Conservation (phyloP, 2,888 invertebrate species). For the Chaetogeoica ovagalla region DNA sequence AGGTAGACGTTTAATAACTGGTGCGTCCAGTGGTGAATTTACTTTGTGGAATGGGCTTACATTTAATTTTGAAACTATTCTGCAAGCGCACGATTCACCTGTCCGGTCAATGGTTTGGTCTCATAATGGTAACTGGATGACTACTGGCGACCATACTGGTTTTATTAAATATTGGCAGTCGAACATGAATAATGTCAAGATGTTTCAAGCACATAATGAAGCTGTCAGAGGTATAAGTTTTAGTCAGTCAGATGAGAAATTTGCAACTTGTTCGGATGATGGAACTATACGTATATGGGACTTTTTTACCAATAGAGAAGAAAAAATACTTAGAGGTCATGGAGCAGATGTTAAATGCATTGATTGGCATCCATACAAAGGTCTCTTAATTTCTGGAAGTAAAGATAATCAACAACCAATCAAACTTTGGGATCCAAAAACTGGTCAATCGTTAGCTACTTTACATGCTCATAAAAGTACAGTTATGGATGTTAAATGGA, state of each 20-base stretch:
- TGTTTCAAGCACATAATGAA: constrained; percentile 99
- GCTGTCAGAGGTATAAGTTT: constrained; percentile 99
- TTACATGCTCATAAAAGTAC: constrained; percentile 99
- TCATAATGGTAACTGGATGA: constrained; percentile 99
- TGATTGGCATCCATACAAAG: constrained; percentile 99
- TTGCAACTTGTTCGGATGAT: constrained; percentile 99
- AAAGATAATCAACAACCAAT: constrained; percentile 99
- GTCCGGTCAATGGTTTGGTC: constrained; percentile 99
- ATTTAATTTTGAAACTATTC: constrained; percentile 99
- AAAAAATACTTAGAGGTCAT: constrained; percentile 89
- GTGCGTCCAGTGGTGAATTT: constrained; percentile 98
- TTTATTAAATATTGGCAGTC: constrained; percentile 99
- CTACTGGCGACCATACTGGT: constrained; percentile 97
- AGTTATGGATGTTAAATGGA: constrained; percentile 99
- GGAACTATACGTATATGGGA: constrained; percentile 99
- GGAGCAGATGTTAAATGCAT: constrained; percentile 99
- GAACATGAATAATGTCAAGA: constrained; percentile 99
- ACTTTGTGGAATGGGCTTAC: constrained; percentile 99
- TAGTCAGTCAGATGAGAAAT: constrained; percentile 97
- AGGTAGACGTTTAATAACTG: constrained; percentile 94
- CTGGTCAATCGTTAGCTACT: constrained; percentile 84
- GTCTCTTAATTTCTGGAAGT: constrained; percentile 94
- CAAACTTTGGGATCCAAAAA: constrained; percentile 98
- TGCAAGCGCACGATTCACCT: constrained; percentile 99
- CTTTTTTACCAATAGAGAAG: constrained; percentile 95